Conservation (phyloP, 2,888 invertebrate genomes). For the Agrochola macilenta region DNA sequence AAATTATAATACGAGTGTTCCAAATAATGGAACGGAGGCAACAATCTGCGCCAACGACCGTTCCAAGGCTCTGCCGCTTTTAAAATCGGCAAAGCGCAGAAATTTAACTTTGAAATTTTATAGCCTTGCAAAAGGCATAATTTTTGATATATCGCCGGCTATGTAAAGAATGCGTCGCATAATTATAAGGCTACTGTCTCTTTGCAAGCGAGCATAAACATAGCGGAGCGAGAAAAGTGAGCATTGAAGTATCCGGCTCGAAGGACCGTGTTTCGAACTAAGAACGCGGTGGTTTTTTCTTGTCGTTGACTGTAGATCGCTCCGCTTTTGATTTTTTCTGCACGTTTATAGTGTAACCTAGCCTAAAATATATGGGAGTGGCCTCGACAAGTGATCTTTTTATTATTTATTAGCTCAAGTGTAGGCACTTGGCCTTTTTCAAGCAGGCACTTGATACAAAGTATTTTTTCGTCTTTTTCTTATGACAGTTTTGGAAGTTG, state of each 20-base stretch:
- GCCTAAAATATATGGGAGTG: slow-evolving; percentile 29
- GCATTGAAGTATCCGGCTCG: not conserved
- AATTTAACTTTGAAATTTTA: slow-evolving; percentile 85
- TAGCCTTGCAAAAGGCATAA: slow-evolving; percentile 78
- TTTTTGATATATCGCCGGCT: slow-evolving; percentile 76
- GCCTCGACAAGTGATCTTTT: slow-evolving; percentile 42
- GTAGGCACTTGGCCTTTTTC: slow-evolving; percentile 55
- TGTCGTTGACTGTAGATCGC: slow-evolving; percentile 18
- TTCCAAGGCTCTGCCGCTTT: slow-evolving; percentile 37
- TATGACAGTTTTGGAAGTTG: slow-evolving; percentile 48
- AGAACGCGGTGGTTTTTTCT: not conserved
- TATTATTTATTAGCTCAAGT: slow-evolving; percentile 60
- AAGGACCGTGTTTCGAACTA: slow-evolving; percentile 1
- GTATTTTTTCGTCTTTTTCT: slow-evolving; percentile 48
- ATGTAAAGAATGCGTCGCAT: slow-evolving; percentile 67
- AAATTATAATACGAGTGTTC: slow-evolving; percentile 39
- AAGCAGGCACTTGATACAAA: slow-evolving; percentile 41
- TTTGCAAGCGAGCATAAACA: slow-evolving; percentile 37
- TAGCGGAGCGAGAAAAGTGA: slow-evolving; percentile 7
- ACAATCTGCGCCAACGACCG: slow-evolving; percentile 42
- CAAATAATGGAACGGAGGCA: slow-evolving; percentile 39
- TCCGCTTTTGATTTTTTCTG: slow-evolving; percentile 10
- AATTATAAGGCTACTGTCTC: slow-evolving; percentile 62
- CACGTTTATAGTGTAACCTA: slow-evolving; percentile 34
- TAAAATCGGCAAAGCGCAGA: slow-evolving; percentile 64